Percentiles rank a stretch among this genome's conserved stretches.
Conservation (phyloP, 2,113 vertebrate genomes). For the Leuciscus idus region DNA sequence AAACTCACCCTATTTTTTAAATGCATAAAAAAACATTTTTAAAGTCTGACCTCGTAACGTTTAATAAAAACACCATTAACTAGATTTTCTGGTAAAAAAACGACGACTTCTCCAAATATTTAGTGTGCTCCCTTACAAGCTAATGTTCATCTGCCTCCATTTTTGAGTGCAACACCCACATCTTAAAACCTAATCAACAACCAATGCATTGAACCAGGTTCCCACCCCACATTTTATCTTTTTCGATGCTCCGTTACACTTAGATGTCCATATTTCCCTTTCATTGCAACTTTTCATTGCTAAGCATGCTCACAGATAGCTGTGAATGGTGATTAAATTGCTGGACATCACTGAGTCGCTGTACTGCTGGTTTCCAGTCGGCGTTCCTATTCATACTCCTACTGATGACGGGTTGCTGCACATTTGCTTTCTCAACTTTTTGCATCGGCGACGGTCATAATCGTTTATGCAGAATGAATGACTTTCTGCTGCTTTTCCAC, state of each 20-base stretch:
- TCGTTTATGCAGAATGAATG: neutral
- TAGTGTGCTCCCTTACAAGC: neutral
- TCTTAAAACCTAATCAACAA: neutral
- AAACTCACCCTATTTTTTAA: neutral
- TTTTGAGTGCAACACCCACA: neutral
- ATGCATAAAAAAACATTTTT: too few relatives aligned
- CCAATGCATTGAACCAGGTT: neutral
- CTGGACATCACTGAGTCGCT: neutral
- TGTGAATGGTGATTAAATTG: neutral
- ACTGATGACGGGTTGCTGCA: neutral
- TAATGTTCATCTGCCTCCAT: neutral
- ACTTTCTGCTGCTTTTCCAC: neutral
- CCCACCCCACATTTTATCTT: neutral
- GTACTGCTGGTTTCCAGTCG: neutral
- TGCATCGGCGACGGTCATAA: neutral
- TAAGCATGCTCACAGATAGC: too few relatives aligned
- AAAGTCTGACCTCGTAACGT: neutral
- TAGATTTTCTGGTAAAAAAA: neutral
- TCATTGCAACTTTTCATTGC: too few relatives aligned
- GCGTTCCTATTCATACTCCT: neutral
- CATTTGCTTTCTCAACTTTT: neutral
- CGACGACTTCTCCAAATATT: neutral
- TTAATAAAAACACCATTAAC: neutral
- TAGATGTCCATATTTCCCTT: too few relatives aligned
- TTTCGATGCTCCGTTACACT: neutral